Evolutionary conservation across 2,797 vertebrate species (phyloP), one percentile per base, ranked within the genome.

Genomic region (Sebastiscus albofasciatus): DNA sequence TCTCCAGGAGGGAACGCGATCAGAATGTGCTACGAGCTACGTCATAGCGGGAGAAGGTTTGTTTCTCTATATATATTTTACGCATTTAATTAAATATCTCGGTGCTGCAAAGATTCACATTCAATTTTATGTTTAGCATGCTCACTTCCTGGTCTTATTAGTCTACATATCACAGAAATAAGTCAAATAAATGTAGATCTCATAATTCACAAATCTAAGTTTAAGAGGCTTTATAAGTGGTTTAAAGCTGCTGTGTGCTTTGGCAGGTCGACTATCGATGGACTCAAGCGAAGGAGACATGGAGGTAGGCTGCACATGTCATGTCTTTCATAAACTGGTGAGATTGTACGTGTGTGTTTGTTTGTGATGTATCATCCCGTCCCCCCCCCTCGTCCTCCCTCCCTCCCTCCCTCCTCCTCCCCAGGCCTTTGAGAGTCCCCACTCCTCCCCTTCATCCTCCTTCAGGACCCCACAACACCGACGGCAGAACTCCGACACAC

Each of bases 401-500:
- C 80, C 62, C 58, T 42, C 13, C 62, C 78, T 95, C 95, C 70
- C 61, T 27, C 31, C 61, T 13, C 22, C 29, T 73, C 87, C 82
- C 65, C 90, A 98, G 97, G 92, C 93, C 34, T 92, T 92, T 91
- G 97, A 97, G 87, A 98, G 97, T 36, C 97, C 97, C 24, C 95
- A 95, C 55, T 97, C 96, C 79, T 98, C 97, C 54, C 97, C 98
- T 0, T 90, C 96, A 75, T 94, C 95, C 91, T 75, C 95, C 72
- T 91, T 95, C 92, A 93, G 94, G 89, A 89, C 87, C 60, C 91
- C 93, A 80, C 95, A 92, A 76, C 96, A 96, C 58, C 90, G 91
- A 29, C 94, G 94, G 24, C 97, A 97, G 61, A 94, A 92, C 84
- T 97, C 96, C 0, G 96, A 97, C 74, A 89, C 93, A 5, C 75